These are phyloP conservation scores for Anoura caudifer DNA, from an alignment of 2,113 vertebrate species.

Conservation along the genomic window DNA sequence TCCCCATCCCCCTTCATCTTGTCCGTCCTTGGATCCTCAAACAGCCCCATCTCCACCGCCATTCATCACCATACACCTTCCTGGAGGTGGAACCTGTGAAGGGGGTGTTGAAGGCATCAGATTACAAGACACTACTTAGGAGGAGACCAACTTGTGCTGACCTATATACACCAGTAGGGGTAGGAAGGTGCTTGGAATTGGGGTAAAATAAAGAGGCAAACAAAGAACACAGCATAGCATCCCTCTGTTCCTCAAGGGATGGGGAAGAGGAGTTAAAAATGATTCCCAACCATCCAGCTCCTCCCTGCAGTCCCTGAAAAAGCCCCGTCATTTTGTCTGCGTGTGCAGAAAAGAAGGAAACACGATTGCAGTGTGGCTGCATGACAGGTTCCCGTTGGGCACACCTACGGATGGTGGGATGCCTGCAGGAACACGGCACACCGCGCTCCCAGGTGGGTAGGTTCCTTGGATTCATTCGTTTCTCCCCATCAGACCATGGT, in stretches of 20 bases:
- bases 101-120: not conserved
- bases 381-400: fast-evolving
- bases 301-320: not conserved
- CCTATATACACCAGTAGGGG: not conserved
- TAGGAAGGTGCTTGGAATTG: not conserved
- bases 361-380: not conserved
- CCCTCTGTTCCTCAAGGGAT: not conserved
- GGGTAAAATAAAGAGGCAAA: not conserved
- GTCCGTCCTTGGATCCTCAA: not conserved
- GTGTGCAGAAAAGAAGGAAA: not conserved
- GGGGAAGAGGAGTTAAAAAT: not conserved
- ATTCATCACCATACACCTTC: not conserved
- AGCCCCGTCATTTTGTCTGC: not conserved
- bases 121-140: not conserved
- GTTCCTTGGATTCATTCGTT: not conserved
- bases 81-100: not conserved
- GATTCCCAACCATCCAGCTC: not conserved
- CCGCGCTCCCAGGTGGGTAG: not conserved
- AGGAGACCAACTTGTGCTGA: not conserved
- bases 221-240: not conserved
- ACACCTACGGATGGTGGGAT: not conserved
- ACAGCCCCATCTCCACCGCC: not conserved
- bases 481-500: not conserved
- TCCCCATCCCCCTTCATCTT: not conserved
- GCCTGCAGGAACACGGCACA: fast-evolving